Conservation (phyloP, 2,888 invertebrate species). For the Clusia tigrina region DNA sequence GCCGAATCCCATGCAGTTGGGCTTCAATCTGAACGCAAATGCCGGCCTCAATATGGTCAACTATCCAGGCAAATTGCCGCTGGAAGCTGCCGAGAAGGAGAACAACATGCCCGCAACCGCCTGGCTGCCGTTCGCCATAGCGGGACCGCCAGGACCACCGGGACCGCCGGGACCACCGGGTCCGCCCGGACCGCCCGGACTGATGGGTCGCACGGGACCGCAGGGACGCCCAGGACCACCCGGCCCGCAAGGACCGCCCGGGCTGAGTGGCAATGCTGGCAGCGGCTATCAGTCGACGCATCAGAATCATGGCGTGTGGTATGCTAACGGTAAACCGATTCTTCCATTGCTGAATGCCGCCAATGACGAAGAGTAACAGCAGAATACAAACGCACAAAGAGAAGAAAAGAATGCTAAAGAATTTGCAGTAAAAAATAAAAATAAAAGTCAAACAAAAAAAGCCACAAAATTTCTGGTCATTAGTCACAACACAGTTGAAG, state of each 20-base stretch:
- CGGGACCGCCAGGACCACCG: constrained; percentile 48
- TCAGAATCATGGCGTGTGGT: constrained; percentile 43
- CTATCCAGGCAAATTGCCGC: constrained; percentile 24
- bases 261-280: constrained; percentile 12
- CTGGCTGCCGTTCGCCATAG: constrained; percentile 39
- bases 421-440: neutral
- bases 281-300: constrained; percentile 6
- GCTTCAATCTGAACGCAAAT: constrained; percentile 53
- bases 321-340: constrained; percentile 33
- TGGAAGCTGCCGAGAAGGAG: constrained; percentile 36
- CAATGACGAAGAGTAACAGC: constrained; percentile 21
- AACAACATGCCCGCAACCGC: constrained; percentile 28
- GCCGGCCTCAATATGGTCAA: constrained; percentile 40
- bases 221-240: constrained; percentile 35
- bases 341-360: constrained; percentile 20
- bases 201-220: constrained; percentile 22
- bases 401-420: neutral
- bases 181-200: constrained; percentile 30
- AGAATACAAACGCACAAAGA: neutral
- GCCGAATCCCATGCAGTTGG: constrained; percentile 45
- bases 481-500: too few relatives aligned
- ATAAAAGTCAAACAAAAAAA: too few relatives aligned
- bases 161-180: constrained; percentile 39
- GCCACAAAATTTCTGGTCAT: too few relatives aligned
- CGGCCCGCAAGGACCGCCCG: constrained; percentile 37